Conservation (phyloP, 1,140 invertebrate genomes). For the Gonatopus flavifemur region DNA sequence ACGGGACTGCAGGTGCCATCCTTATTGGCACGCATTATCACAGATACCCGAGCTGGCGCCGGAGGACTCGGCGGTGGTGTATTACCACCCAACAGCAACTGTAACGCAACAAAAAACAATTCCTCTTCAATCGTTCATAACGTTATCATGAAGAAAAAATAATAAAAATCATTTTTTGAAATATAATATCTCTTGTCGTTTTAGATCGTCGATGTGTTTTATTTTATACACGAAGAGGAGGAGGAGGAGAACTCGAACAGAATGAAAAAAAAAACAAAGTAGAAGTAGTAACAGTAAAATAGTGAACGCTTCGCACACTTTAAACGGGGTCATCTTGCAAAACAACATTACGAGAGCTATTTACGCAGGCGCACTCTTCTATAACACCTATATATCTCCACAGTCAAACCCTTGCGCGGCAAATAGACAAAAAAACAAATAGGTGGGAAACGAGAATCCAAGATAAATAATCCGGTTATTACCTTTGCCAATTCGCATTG, state of each 20-base stretch:
- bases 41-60: conserved; percentile 57
- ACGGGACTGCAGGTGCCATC: conserved; percentile 71
- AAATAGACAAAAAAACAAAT: conserved; percentile 17
- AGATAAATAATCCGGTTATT: too few species aligned
- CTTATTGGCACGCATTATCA: conserved; percentile 80
- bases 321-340: conserved; percentile 24
- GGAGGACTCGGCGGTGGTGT: conserved; percentile 60
- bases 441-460: background rate
- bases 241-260: too few species aligned
- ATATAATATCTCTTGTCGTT: too few species aligned
- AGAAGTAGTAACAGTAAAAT: conserved; percentile 18
- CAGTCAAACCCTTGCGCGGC: conserved; percentile 12
- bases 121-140: too few species aligned
- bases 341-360: conserved; percentile 9
- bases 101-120: conserved; percentile 24
- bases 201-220: too few species aligned
- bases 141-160: too few species aligned
- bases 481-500: conserved; percentile 52
- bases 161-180: too few species aligned
- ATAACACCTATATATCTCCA: too few species aligned
- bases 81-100: conserved; percentile 55
- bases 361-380: conserved; percentile 1
- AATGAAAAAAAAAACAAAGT: background rate
- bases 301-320: conserved; percentile 18
- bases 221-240: too few species aligned